Evolutionary conservation across 2,113 vertebrate species (phyloP).

Genomic region (Lethenteron camtschaticum): DNA sequence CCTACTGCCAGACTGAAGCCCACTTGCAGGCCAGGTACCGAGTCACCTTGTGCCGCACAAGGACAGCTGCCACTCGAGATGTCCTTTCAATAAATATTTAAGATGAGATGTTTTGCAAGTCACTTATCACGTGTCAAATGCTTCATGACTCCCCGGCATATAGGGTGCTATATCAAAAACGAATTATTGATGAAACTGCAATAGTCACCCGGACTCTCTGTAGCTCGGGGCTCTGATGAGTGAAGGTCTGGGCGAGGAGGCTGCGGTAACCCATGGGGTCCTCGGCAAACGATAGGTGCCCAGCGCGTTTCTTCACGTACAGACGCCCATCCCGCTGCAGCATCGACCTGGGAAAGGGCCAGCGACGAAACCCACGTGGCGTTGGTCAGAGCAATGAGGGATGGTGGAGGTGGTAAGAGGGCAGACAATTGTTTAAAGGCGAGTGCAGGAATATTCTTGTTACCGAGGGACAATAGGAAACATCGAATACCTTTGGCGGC

Average conservation of each 20-base stretch:
- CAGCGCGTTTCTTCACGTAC: slow-evolving; percentile 76
- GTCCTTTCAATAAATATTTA: not conserved
- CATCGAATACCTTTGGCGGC: no score
- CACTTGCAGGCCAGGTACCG: no score
- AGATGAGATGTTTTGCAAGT: not conserved
- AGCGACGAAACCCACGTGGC: not conserved
- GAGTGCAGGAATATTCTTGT: not conserved
- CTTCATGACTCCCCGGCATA: not conserved
- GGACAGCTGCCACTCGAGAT: not conserved
- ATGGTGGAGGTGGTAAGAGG: not conserved
- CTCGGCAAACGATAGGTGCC: slow-evolving; percentile 87
- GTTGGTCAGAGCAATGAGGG: not conserved
- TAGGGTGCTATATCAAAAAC: not conserved
- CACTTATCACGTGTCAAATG: not conserved
- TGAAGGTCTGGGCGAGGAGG: slow-evolving; percentile 51
- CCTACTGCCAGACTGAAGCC: no score
- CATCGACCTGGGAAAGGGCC: slow-evolving; percentile 40
- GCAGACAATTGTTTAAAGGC: not conserved
- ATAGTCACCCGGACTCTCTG: slow-evolving; percentile 53
- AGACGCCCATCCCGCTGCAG: slow-evolving; percentile 63
- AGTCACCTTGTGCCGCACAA: not conserved
- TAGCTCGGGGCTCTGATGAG: slow-evolving; percentile 45
- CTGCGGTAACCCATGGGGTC: slow-evolving; percentile 93
- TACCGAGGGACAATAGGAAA: not conserved
- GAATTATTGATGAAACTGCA: not conserved